Evolutionary conservation across 2,888 invertebrate genomes (phyloP).

Genomic region (Hypercompe scribonia): DNA sequence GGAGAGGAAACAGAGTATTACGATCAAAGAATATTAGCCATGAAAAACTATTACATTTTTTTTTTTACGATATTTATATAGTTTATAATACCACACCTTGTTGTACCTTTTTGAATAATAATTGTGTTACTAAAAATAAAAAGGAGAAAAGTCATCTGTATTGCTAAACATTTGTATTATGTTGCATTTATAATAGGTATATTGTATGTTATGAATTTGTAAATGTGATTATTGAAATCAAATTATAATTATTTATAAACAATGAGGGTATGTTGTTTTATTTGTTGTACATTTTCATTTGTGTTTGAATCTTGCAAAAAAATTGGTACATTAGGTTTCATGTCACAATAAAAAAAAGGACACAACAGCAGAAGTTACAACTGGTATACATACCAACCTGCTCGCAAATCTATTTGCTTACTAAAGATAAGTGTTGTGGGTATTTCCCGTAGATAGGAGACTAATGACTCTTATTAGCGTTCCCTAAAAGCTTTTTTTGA

Average conservation of each 20-base stretch:
- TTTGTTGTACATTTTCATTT: background rate
- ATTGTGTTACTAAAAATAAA: conserved; percentile 1
- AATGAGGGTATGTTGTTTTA: conserved; percentile 21
- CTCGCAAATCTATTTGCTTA: too few species aligned
- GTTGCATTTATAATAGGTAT: conserved; percentile 57
- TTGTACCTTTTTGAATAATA: background rate
- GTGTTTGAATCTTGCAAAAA: background rate
- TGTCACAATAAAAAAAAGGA: too few species aligned
- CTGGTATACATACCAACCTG: too few species aligned
- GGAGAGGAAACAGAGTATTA: background rate
- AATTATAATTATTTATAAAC: conserved; percentile 51
- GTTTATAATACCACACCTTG: background rate
- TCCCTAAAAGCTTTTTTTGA: too few species aligned
- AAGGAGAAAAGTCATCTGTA: conserved; percentile 18
- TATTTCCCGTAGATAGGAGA: too few species aligned
- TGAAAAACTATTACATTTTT: background rate
- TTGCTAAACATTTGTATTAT: conserved; percentile 26
- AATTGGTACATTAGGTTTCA: background rate
- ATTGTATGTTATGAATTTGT: conserved; percentile 71
- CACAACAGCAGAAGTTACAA: too few species aligned
- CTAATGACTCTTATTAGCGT: too few species aligned
- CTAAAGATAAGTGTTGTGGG: too few species aligned
- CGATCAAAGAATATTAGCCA: background rate
- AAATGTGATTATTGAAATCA: conserved; percentile 68
- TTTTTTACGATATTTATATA: background rate